A percentile compares a stretch with the other conserved stretches of the same genome.
Conservation (phyloP, 2,797 vertebrate species). For the Brachyrhaphis roseni region DNA sequence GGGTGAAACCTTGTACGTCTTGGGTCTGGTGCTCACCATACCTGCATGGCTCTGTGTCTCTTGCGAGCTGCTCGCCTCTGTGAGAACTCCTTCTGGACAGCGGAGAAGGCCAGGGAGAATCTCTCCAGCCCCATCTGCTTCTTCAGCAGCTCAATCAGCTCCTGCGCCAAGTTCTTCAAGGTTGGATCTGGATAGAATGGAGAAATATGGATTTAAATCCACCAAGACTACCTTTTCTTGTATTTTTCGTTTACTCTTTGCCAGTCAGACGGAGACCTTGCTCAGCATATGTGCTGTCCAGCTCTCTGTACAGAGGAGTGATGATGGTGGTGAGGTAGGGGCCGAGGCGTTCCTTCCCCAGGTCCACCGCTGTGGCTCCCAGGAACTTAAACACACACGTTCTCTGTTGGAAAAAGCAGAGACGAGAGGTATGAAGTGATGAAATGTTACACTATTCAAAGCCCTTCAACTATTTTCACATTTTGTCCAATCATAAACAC, state of each 20-base stretch:
- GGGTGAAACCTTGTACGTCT: fast-evolving
- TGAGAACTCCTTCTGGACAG: slow-evolving; percentile 91
- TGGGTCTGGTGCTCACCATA: slow-evolving; percentile 38
- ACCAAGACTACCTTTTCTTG: neutral
- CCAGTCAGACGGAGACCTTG: slow-evolving; percentile 82
- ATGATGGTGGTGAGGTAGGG: slow-evolving; percentile 90
- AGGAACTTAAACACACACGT: slow-evolving; percentile 96
- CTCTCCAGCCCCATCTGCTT: slow-evolving; percentile 88
- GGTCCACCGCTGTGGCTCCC: slow-evolving; percentile 89
- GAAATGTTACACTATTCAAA: neutral
- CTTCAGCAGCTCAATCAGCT: slow-evolving; percentile 96
- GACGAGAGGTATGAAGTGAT: neutral
- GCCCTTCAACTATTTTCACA: neutral
- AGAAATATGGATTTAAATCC: neutral
- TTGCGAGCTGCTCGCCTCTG: slow-evolving; percentile 87
- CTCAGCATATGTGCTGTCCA: slow-evolving; percentile 95
- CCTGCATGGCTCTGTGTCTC: slow-evolving; percentile 91
- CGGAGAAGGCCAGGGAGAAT: slow-evolving; percentile 91
- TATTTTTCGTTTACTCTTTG: neutral
- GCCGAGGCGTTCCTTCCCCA: slow-evolving; percentile 86
- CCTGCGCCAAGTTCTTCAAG: slow-evolving; percentile 94
- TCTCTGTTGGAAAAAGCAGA: slow-evolving; percentile 81
- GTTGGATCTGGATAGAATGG: slow-evolving; percentile 84
- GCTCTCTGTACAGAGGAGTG: slow-evolving; percentile 90
- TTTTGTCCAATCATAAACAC: neutral